Evolutionary conservation across 2,888 invertebrate genomes (phyloP), one percentile per base, ranked within the genome.

Genomic region (Ellobium chinense): DNA sequence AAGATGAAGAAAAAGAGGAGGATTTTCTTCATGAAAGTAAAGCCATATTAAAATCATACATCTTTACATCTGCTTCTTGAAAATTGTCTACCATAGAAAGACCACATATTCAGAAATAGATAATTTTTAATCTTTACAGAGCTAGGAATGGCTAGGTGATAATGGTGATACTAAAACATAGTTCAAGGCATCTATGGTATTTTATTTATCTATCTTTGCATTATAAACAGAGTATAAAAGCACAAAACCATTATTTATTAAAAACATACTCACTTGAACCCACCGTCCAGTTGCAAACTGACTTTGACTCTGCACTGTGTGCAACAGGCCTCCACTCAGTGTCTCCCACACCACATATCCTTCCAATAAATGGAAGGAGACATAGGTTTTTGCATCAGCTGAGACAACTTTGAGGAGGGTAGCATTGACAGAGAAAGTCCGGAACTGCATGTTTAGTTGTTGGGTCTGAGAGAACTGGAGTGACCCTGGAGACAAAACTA

Each of bases 261-360:
- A n/a, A n/a, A n/a, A n/a, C 7, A 60, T 60, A 68, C 63, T 46
- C 39, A 74, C 80, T 58, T 62, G 73, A 29, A 75, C 56, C 75
- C 75, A 80, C 46, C 46, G 60, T 21, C 75, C 80, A 54, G 39
- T 62, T 12, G 37, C 24, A 62, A 69, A 80, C 21, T 39, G 62
- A 37, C 27, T 39, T 27, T 75, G 66, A 54, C 68, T 75, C 12
- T 62, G 60, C 27, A 75, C 5, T 24, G 9, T 75, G n/a, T 37
- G 34, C 3, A 36, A n/a, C 9, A 62, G 31, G 14, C 63, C 80
- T 46, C 66, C 60, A 37, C 29, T 74, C 14, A 46, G 2, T 0
- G 66, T 46, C 37, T 62, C 46, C 69, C 58, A 80, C 4, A 54
- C 69, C 21, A 80, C 62, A 62, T n/a, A 37, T 1, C 80, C 80